Conservation (phyloP, 1,140 invertebrate genomes). For the Acromyrmex heyeri region DNA sequence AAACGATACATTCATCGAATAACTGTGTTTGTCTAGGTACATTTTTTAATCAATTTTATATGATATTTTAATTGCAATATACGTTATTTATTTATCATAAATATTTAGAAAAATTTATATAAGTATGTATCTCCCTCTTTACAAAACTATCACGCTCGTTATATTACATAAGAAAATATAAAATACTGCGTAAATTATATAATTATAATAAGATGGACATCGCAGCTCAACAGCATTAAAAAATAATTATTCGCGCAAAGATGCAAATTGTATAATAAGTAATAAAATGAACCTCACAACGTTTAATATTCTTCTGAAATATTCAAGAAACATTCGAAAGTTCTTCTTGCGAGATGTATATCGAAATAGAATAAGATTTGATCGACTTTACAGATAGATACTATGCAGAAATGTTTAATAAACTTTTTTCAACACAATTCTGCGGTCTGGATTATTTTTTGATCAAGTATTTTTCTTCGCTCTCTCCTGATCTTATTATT, state of each 20-base stretch:
- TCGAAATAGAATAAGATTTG: constrained; percentile 51
- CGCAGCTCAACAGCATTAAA: constrained; percentile 6
- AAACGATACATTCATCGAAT: background rate
- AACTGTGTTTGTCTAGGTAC: constrained; percentile 38
- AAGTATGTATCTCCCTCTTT: background rate
- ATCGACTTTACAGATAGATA: constrained; percentile 47
- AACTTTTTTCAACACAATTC: constrained; percentile 53
- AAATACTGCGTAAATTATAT: constrained; percentile 2
- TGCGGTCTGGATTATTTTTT: constrained; percentile 20
- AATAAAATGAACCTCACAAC: background rate
- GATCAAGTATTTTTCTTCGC: constrained; percentile 1
- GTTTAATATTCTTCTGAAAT: constrained; percentile 47
- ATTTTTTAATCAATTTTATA: background rate
- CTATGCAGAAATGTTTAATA: constrained; percentile 51
- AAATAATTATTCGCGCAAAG: constrained; percentile 40
- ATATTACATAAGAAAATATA: constrained; percentile 17
- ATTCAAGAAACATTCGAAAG: constrained; percentile 31
- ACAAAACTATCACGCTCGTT: background rate
- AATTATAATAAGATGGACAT: constrained; percentile 15
- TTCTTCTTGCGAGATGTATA: constrained; percentile 30
- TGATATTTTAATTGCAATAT: background rate
- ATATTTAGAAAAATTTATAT: background rate
- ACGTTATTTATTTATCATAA: constrained; percentile 10
- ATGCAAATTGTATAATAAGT: constrained; percentile 17
- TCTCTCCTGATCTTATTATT: constrained; percentile 2